Conservation (phyloP, 1,140 invertebrate genomes). For the Protaetia brevitarsis region DNA sequence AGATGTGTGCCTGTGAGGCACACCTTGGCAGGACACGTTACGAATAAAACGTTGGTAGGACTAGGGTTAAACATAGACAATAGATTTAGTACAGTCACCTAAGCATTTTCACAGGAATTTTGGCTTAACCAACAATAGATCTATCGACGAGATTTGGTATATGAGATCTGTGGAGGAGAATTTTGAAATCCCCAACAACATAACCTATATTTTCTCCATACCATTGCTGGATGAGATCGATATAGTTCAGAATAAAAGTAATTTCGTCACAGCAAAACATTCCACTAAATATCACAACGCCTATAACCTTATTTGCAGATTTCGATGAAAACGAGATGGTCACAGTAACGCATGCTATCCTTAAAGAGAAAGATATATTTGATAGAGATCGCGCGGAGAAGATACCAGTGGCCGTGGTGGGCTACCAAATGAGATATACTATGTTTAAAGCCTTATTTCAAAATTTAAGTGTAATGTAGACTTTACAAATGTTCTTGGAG, state of each 20-base stretch:
- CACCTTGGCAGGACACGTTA: too few relatives aligned
- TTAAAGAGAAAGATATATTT: slow-evolving; percentile 57
- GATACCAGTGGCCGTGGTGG: slow-evolving; percentile 80
- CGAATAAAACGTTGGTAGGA: too few relatives aligned
- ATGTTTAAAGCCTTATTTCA: slow-evolving; percentile 53
- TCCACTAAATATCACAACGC: neutral
- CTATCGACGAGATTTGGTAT: slow-evolving; percentile 92
- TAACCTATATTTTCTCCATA: slow-evolving; percentile 81
- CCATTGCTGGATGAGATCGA: slow-evolving; percentile 58
- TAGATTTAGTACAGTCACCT: neutral
- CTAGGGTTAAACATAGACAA: too few relatives aligned
- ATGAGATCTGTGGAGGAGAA: slow-evolving; percentile 86
- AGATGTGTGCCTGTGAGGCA: too few relatives aligned
- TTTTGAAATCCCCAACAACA: slow-evolving; percentile 62
- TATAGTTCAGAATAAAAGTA: neutral
- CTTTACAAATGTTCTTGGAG: neutral
- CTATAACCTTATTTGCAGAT: neutral
- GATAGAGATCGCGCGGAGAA: slow-evolving; percentile 53
- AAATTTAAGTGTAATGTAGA: neutral
- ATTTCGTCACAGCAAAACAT: neutral
- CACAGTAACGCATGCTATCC: slow-evolving; percentile 83
- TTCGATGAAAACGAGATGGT: slow-evolving; percentile 62
- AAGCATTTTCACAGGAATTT: slow-evolving; percentile 31
- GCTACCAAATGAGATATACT: slow-evolving; percentile 76
- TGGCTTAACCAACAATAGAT: slow-evolving; percentile 50